Evolutionary conservation across 2,113 vertebrate genomes (phyloP), one percentile per base, ranked within the genome.

Genomic region (Pelobates fuscus): DNA sequence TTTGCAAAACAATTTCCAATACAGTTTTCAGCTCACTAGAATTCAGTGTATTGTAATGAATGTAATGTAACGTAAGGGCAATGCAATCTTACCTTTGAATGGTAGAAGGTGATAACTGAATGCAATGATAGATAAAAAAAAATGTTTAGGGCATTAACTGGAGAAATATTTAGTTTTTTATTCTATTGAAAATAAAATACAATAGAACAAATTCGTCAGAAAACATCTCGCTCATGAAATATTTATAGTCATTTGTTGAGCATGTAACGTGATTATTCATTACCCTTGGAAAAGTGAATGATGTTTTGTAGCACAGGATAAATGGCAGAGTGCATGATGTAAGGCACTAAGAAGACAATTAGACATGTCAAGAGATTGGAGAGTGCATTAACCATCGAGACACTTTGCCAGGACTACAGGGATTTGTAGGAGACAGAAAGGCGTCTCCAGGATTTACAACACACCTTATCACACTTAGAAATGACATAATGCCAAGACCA

Each of bases 191-290:
- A n/a, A n/a, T n/a, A n/a, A n/a, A n/a, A n/a, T n/a, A n/a, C n/a
- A 52, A 32, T 21, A 55, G 14, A n/a, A 59, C 37, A 29, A 59
- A 75, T 67, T 54, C 24, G 7, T 75, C 60, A 32, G 70, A 63
- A 67, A 67, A 75, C 32, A 32, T 44, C 64, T 32, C 67, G 58
- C 73, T 77, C 57, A 77, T 77, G 57, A 77, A 77, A 77, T 68
- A 77, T 77, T 77, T 77, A 77, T 21, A 37, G 64, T 37, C 62
- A 65, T 43, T 27, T 21, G 11, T 43, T 43, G 32, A 5, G 37
- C 37, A 68, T 77, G 23, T 67, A 32, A 77, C 68, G 68, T 49
- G 26, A 77, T 77, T 77, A 67, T 77, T 77, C 73, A 32, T 61
- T 52, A 37, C 64, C 73, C 29, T 12, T 15, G 72, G 72, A 54